Evolutionary conservation across 2,113 vertebrate species (phyloP).

Genomic region (Eulemur rufifrons): DNA sequence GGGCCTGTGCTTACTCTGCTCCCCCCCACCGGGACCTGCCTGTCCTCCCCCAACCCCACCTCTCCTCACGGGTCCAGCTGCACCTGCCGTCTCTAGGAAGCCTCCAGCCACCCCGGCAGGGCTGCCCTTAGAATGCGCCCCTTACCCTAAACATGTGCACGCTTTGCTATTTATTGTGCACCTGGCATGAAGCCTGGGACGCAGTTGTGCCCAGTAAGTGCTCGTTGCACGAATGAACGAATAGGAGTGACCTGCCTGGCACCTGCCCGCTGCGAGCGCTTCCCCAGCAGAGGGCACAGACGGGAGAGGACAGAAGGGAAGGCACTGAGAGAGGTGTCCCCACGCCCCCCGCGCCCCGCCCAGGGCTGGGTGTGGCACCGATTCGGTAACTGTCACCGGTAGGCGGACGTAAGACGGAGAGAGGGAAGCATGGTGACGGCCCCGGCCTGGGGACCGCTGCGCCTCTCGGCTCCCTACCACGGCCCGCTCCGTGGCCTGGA

Average conservation of each 20-base stretch:
- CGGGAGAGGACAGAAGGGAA: background rate
- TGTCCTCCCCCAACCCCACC: background rate
- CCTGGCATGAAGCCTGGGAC: background rate
- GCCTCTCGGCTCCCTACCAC: rapidly evolving
- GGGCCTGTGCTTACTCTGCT: background rate
- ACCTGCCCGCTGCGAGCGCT: background rate
- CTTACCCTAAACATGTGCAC: background rate
- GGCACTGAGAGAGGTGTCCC: background rate
- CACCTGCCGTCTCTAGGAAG: no score
- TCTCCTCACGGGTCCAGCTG: background rate
- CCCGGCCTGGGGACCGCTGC: background rate
- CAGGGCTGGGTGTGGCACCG: background rate
- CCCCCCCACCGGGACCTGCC: background rate
- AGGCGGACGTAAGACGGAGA: background rate
- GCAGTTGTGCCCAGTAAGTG: background rate
- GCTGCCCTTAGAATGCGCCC: background rate
- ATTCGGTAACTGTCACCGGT: background rate
- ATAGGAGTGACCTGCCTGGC: background rate
- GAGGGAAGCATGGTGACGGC: background rate
- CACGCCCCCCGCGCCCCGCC: background rate
- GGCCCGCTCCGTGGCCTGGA: background rate
- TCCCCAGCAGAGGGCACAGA: background rate
- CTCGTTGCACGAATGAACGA: background rate
- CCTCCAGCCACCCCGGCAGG: no score
- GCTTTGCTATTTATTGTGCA: background rate